Percentiles rank a stretch among this genome's conserved stretches.
Evolutionary conservation across 2,797 vertebrate species (phyloP).

Genomic region (Kryptopterus vitreolus): DNA sequence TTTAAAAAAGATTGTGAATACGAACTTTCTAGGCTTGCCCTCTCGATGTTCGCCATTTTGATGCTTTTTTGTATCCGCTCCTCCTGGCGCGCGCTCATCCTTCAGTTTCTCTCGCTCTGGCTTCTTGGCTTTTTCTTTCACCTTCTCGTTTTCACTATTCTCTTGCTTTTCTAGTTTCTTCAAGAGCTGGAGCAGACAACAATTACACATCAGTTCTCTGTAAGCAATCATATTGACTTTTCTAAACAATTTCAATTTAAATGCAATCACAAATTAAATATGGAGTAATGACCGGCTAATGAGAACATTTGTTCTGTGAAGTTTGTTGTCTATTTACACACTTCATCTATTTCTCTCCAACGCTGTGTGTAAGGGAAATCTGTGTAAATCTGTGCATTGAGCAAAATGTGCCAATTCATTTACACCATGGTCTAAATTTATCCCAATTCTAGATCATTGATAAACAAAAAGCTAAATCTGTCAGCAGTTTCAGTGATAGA

Average conservation of each 20-base stretch:
- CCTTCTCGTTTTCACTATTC: conserved; percentile 83
- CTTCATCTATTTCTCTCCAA: not conserved
- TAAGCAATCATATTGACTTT: not conserved
- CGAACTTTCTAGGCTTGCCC: conserved; percentile 86
- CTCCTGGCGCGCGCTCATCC: conserved; percentile 79
- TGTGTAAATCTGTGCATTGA: no score
- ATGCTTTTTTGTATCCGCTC: conserved; percentile 77
- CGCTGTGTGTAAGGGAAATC: no score
- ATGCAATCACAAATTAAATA: not conserved
- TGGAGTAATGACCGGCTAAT: not conserved
- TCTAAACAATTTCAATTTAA: not conserved
- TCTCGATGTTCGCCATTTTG: conserved; percentile 85
- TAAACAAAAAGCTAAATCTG: no score
- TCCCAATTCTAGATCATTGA: no score
- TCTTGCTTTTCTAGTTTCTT: conserved; percentile 91
- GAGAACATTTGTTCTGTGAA: not conserved
- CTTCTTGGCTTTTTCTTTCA: conserved; percentile 89
- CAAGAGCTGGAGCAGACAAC: conserved; percentile 81
- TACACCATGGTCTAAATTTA: no score
- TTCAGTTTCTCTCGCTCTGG: conserved; percentile 84
- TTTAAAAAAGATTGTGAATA: accelerated
- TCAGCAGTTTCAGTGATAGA: no score
- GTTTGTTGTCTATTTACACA: not conserved
- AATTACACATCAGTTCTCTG: not conserved
- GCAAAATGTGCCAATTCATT: no score